These are phyloP conservation scores for Brachionus plicatilis DNA, from an alignment of 1,140 invertebrate genomes.

Conservation along the genomic window DNA sequence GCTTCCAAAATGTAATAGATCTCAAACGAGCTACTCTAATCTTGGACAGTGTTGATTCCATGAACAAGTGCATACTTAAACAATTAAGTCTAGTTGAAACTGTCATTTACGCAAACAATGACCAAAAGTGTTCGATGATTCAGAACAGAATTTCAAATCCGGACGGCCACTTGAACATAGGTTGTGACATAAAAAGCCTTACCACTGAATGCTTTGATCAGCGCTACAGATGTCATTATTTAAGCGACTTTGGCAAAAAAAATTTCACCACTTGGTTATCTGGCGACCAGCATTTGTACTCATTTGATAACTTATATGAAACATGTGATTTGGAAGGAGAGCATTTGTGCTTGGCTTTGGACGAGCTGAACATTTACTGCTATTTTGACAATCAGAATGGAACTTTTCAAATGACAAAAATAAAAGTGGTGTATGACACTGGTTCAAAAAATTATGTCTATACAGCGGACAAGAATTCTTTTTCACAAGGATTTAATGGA, in stretches of 20 bases:
- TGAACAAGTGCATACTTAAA: slow-evolving; percentile 7
- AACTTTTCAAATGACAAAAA: background rate
- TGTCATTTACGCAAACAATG: background rate
- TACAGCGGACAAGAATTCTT: background rate
- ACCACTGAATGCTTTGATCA: background rate
- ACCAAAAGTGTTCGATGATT: background rate
- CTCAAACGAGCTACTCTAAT: background rate
- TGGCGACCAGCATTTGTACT: background rate
- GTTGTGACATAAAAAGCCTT: background rate
- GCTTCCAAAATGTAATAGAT: background rate
- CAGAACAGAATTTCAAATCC: background rate
- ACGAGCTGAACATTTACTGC: background rate
- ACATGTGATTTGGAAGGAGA: background rate
- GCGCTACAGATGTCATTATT: background rate
- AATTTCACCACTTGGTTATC: background rate
- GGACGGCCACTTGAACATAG: background rate
- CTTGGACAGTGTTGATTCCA: background rate
- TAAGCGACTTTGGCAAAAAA: background rate
- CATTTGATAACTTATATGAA: background rate
- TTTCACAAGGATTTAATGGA: background rate
- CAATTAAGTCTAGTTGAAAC: background rate
- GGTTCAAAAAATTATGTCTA: background rate
- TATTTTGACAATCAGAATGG: background rate
- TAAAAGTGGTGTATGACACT: background rate
- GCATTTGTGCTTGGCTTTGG: background rate